Evolutionary conservation across 2,888 invertebrate species (phyloP).

Genomic region (Thelaira solivaga): DNA sequence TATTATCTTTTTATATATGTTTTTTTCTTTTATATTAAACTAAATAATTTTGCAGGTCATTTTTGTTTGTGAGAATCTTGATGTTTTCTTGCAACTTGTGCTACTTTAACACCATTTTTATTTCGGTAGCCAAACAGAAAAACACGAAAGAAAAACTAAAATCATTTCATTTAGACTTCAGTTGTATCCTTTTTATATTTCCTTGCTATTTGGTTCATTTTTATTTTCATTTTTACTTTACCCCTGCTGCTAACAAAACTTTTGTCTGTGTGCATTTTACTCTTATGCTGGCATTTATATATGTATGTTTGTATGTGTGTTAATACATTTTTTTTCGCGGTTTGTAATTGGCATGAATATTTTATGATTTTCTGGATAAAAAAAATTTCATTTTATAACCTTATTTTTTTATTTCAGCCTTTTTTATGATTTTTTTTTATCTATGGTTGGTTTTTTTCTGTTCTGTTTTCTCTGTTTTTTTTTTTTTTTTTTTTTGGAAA

Average conservation of each 20-base stretch:
- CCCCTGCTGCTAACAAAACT: not conserved
- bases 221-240: not conserved
- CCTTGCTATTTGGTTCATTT: not conserved
- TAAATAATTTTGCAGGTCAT: constrained; percentile 20
- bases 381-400: constrained; percentile 34
- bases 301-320: not conserved
- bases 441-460: too few species aligned
- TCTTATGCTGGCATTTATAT: not conserved
- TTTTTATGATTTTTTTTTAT: constrained; percentile 7
- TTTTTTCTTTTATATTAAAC: not conserved
- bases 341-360: constrained; percentile 62
- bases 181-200: constrained; percentile 10
- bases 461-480: too few species aligned
- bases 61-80: constrained; percentile 2
- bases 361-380: constrained; percentile 57
- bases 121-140: not conserved
- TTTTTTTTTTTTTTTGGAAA: constrained; percentile 14
- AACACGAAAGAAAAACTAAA: too few species aligned
- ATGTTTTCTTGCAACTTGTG: not conserved
- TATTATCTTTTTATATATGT: too few species aligned
- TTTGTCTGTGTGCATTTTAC: not conserved
- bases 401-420: constrained; percentile 17
- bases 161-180: constrained; percentile 2
- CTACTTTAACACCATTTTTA: constrained; percentile 4
- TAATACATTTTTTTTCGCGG: constrained; percentile 32